These are phyloP conservation scores for Sigmodon hispidus DNA, from an alignment of 2,113 vertebrate genomes.

Conservation along the genomic window DNA sequence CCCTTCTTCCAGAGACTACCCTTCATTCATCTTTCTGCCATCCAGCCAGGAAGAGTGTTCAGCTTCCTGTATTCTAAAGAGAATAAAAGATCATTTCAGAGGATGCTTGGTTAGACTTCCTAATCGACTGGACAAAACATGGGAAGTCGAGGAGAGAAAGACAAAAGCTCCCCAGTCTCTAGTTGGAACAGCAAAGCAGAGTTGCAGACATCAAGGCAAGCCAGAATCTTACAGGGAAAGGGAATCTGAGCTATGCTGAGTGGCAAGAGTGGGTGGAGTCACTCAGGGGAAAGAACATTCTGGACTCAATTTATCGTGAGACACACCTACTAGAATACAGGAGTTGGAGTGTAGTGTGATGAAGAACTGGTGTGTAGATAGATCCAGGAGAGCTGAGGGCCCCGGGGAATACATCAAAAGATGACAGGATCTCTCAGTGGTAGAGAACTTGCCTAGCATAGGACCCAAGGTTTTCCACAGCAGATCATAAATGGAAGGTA, in stretches of 20 bases:
- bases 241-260: neutral
- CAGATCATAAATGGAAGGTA: neutral
- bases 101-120: neutral
- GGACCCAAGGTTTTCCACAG: neutral
- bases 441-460: neutral
- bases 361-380: neutral
- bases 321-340: neutral
- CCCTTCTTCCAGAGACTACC: neutral
- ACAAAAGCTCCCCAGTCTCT: neutral
- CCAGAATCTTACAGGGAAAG: neutral
- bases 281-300: neutral
- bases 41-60: neutral
- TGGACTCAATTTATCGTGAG: neutral
- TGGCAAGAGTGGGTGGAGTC: too few species aligned
- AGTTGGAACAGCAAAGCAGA: neutral
- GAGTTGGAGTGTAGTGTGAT: neutral
- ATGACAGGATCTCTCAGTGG: neutral
- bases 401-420: neutral
- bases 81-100: constrained; percentile 9
- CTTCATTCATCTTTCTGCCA: neutral
- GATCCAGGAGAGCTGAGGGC: neutral
- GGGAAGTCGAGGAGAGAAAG: neutral
- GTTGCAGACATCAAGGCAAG: neutral
- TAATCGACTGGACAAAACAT: neutral
- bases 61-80: neutral